Conservation (phyloP, 2,797 vertebrate species). For the Scolopax bukidnonensis region DNA sequence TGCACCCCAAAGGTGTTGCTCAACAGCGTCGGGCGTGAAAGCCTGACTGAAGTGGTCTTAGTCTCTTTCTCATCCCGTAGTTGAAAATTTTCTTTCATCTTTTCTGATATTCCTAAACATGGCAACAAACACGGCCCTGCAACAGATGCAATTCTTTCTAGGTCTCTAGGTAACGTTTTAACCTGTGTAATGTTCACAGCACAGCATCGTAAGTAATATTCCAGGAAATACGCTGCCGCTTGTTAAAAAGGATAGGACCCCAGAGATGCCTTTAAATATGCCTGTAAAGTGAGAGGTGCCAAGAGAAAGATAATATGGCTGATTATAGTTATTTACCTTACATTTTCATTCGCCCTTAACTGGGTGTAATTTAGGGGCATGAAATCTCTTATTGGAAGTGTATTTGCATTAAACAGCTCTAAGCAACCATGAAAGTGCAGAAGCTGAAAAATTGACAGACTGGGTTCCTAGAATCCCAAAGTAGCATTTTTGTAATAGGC, state of each 20-base stretch:
- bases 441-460: slow-evolving; percentile 85
- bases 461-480: slow-evolving; percentile 84
- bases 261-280: slow-evolving; percentile 85
- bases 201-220: slow-evolving; percentile 82
- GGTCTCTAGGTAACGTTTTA: slow-evolving; percentile 84
- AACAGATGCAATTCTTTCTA: slow-evolving; percentile 74
- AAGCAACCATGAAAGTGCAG: slow-evolving; percentile 85
- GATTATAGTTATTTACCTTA: slow-evolving; percentile 89
- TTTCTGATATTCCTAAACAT: slow-evolving; percentile 66
- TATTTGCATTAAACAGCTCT: slow-evolving; percentile 86
- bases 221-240: slow-evolving; percentile 78
- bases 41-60: slow-evolving; percentile 51
- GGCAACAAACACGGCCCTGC: slow-evolving; percentile 59
- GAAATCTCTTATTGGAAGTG: slow-evolving; percentile 87
- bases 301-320: slow-evolving; percentile 86
- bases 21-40: slow-evolving; percentile 27
- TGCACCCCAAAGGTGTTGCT: slow-evolving; percentile 3
- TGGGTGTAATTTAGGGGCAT: slow-evolving; percentile 87
- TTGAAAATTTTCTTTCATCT: slow-evolving; percentile 67
- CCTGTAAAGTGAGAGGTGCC: slow-evolving; percentile 85
- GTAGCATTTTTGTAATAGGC: slow-evolving; percentile 85
- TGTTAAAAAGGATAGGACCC: slow-evolving; percentile 85
- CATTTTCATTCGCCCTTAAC: slow-evolving; percentile 86
- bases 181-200: slow-evolving; percentile 80
- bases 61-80: slow-evolving; percentile 54